Evolutionary conservation across 2,888 invertebrate species (phyloP).

Genomic region (Mylabris sibirica): DNA sequence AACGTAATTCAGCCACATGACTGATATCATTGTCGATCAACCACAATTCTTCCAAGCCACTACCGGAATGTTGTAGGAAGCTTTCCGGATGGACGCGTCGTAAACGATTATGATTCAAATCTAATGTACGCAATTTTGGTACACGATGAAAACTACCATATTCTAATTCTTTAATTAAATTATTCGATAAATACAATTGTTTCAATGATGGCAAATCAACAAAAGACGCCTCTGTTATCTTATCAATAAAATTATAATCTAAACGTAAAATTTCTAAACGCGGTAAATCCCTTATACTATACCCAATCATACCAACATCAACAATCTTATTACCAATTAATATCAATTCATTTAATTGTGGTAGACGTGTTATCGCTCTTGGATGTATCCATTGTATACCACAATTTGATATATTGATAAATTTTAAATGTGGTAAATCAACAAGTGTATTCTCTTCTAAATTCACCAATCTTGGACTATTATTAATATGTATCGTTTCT

Average conservation of each 20-base stretch:
- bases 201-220: conserved; percentile 77
- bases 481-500: conserved; percentile 78
- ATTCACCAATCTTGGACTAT: conserved; percentile 71
- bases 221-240: conserved; percentile 79
- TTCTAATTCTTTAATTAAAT: conserved; percentile 77
- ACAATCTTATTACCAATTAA: conserved; percentile 76
- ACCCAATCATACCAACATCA: conserved; percentile 83
- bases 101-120: conserved; percentile 80
- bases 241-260: conserved; percentile 75
- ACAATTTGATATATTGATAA: conserved; percentile 79
- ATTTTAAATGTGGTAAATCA: conserved; percentile 66
- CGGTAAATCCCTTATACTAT: conserved; percentile 79
- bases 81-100: conserved; percentile 83
- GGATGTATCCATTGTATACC: conserved; percentile 81
- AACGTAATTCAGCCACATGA: conserved; percentile 76
- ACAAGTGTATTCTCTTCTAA: conserved; percentile 79
- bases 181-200: conserved; percentile 73
- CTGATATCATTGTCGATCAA: conserved; percentile 79
- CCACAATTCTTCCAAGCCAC: conserved; percentile 79
- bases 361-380: conserved; percentile 75
- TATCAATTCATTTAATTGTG: conserved; percentile 74
- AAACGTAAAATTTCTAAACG: conserved; percentile 73
- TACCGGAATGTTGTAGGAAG: conserved; percentile 77
- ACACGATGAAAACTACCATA: conserved; percentile 84
- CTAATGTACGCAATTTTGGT: conserved; percentile 74